Evolutionary conservation across 53 echinoderm and acorn worm genomes (phyloP).

Genomic region (Arbacia lixula): DNA sequence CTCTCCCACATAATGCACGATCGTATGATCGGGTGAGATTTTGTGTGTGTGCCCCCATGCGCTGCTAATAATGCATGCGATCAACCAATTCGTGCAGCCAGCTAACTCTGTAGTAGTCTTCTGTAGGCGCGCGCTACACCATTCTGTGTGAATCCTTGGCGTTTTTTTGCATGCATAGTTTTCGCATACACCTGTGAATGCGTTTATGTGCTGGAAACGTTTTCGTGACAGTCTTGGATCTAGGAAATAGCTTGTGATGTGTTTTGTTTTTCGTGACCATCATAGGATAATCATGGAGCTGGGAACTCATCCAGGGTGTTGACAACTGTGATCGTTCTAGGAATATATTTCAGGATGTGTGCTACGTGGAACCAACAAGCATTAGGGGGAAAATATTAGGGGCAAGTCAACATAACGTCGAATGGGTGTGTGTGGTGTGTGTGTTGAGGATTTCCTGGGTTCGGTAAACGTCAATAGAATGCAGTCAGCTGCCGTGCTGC

Average conservation of each 20-base stretch:
- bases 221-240: no score
- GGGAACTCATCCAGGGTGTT: not conserved
- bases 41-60: not conserved
- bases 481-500: constrained; percentile 52
- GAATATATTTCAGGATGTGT: constrained; percentile 11
- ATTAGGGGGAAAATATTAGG: constrained; percentile 14
- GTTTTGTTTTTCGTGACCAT: no score
- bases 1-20: not conserved
- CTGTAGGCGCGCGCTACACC: no score
- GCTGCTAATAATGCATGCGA: not conserved
- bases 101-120: no score
- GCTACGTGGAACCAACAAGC: constrained; percentile 39
- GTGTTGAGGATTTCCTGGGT: not conserved
- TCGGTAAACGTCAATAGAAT: constrained; percentile 7
- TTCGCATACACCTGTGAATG: no score
- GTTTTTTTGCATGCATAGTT: no score
- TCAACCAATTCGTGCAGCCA: no score
- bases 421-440: constrained; percentile 37
- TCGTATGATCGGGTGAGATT: constrained; percentile 11
- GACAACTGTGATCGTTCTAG: not conserved
- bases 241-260: no score
- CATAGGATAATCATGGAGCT: not conserved
- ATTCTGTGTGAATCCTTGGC: no score
- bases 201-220: no score
- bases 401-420: constrained; percentile 30